Conservation (phyloP, 2,888 invertebrate genomes). For the Tuta absoluta region DNA sequence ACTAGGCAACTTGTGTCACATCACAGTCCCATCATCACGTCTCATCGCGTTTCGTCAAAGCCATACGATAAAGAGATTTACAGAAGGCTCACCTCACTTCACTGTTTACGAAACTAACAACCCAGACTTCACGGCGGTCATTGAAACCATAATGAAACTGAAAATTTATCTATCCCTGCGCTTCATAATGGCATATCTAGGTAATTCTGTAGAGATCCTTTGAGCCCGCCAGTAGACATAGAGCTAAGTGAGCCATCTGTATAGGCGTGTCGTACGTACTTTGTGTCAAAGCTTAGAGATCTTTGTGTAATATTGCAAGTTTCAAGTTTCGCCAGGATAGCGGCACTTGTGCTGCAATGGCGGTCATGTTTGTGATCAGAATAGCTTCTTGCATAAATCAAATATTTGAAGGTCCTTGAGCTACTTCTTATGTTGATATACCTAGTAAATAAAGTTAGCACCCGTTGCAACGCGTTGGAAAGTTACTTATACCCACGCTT, state of each 20-base stretch:
- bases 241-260: neutral
- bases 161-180: too few species aligned
- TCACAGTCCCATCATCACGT: slow-evolving; percentile 15
- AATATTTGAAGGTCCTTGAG: slow-evolving; percentile 12
- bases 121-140: too few species aligned
- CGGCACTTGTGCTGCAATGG: slow-evolving; percentile 12
- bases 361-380: slow-evolving; percentile 17
- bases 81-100: too few species aligned
- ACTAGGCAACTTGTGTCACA: neutral
- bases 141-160: too few species aligned
- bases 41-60: slow-evolving; percentile 16
- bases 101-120: too few species aligned
- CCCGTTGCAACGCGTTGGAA: neutral
- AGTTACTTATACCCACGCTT: neutral
- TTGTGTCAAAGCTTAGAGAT: too few species aligned
- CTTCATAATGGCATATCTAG: too few species aligned
- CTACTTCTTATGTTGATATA: neutral
- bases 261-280: too few species aligned
- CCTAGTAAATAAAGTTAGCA: neutral
- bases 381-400: slow-evolving; percentile 22
- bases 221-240: too few species aligned
- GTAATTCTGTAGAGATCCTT: too few species aligned
- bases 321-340: slow-evolving; percentile 21
- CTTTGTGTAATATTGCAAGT: neutral
- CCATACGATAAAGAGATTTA: neutral